phyloP scores from a whole-genome alignment of 2,113 vertebrate species.

The Sinocyclocheilus grahami region DNA sequence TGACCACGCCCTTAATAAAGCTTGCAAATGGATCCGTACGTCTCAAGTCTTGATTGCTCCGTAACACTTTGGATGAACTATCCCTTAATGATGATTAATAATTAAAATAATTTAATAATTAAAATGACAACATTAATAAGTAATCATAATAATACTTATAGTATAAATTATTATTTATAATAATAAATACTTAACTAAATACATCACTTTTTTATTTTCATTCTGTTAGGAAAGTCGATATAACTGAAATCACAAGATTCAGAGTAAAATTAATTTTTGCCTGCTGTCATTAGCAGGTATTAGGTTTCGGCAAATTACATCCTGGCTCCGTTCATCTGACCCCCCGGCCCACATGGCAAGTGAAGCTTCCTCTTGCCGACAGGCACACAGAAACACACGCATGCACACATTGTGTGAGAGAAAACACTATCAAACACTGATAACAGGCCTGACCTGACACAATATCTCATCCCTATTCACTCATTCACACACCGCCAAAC shows the following conservation, averaged over 20 bases:
- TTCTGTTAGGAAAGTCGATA: constrained; percentile 20
- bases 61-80: too few relatives aligned
- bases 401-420: background rate
- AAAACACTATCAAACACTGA: constrained; percentile 24
- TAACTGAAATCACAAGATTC: constrained; percentile 32
- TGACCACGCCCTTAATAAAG: too few relatives aligned
- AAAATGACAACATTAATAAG: too few relatives aligned
- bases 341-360: constrained; percentile 13
- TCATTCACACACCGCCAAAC: constrained; percentile 27
- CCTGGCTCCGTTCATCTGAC: constrained; percentile 38
- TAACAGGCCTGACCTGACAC: constrained; percentile 44
- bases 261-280: constrained; percentile 31
- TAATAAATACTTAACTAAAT: background rate
- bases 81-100: too few relatives aligned
- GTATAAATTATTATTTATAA: too few relatives aligned
- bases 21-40: too few relatives aligned
- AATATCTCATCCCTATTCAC: constrained; percentile 30
- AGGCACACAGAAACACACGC: constrained; percentile 14
- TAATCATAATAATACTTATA: background rate
- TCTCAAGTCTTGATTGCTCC: too few relatives aligned
- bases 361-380: constrained; percentile 19
- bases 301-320: constrained; percentile 43
- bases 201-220: background rate
- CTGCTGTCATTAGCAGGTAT: constrained; percentile 37
- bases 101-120: too few relatives aligned